Evolutionary conservation across 2,113 vertebrate species (phyloP), one percentile per base, ranked within the genome.

Genomic region (Ceyx cyanopectus): DNA sequence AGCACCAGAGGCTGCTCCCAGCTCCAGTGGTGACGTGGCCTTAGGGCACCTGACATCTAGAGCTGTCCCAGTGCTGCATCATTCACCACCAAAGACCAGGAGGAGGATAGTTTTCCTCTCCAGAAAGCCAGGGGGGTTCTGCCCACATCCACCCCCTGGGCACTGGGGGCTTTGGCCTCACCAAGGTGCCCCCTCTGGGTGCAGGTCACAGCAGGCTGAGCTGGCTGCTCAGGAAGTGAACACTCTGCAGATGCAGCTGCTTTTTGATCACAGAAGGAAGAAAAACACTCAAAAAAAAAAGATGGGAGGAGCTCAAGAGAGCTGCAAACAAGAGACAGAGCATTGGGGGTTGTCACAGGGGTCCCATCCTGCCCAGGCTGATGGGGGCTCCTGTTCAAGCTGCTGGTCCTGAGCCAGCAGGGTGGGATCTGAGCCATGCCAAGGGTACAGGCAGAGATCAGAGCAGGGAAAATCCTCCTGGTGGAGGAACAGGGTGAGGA

Each of bases 221-320:
- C 5, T 23, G 16, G 54, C 37, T 87, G 63, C 53, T 86, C 76
- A 93, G 89, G 89, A 97, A 96, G 93, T 8, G 62, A 87, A 74
- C 6, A 4, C 0, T 6, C 57, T 69, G 67, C 79, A 78, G 81
- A 77, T 0, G 3, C 3, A 0, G 60, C 69, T 93, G 29, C 32
- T 69, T 80, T 78, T 32, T 81, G 30, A 48, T 61, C 23, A 61
- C 32, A 77, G 12, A 14, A 62, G 27, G 20, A 22, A 50, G 78
- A 91, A 67, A 48, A 79, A 79, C 46, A 72, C 54, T 13, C 7
- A 13, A 80, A 57, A 60, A 13, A 37, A 37, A 37, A 37, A 37
- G 37, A 10, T 4, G 32, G 75, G 51, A 74, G 40, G 40, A 81
- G 57, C 3, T 87, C 46, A 45, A 19, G n/a, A 76, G 30, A 92